Percentiles rank a stretch among this genome's conserved stretches.
Conservation (phyloP, 2,888 invertebrate species). For the Phasia obesa region DNA sequence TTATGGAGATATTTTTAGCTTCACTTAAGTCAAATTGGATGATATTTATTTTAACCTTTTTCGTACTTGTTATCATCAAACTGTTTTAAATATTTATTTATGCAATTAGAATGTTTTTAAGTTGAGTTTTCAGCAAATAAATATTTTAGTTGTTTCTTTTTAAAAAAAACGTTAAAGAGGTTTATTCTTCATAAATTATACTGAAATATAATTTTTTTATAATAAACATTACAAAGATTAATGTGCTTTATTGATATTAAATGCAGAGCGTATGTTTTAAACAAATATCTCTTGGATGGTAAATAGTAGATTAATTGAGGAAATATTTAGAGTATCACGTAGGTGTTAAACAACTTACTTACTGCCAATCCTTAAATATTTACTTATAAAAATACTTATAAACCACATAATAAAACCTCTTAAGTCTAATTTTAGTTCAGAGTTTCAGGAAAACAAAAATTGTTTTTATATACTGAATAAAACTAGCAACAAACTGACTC, state of each 20-base stretch:
- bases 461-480: too few species aligned
- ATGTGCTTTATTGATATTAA: background rate
- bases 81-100: conserved; percentile 53
- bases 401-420: too few species aligned
- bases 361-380: too few species aligned
- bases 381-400: too few species aligned
- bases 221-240: too few species aligned
- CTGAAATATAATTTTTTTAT: background rate
- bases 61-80: conserved; percentile 18
- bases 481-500: too few species aligned
- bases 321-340: background rate
- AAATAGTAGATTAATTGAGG: background rate
- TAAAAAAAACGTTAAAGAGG: background rate
- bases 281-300: background rate
- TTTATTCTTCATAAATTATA: too few species aligned
- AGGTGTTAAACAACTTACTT: background rate
- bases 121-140: conserved; percentile 6
- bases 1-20: conserved; percentile 53
- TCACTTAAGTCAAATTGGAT: conserved; percentile 36
- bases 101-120: conserved; percentile 57
- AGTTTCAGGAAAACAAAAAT: too few species aligned
- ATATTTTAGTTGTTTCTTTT: background rate
- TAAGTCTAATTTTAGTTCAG: too few species aligned
- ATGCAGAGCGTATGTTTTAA: background rate
- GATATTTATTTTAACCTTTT: conserved; percentile 18